Base-by-base conservation (phyloP, 1,140 invertebrate species). In the Drosophila nebulosa region DNA sequence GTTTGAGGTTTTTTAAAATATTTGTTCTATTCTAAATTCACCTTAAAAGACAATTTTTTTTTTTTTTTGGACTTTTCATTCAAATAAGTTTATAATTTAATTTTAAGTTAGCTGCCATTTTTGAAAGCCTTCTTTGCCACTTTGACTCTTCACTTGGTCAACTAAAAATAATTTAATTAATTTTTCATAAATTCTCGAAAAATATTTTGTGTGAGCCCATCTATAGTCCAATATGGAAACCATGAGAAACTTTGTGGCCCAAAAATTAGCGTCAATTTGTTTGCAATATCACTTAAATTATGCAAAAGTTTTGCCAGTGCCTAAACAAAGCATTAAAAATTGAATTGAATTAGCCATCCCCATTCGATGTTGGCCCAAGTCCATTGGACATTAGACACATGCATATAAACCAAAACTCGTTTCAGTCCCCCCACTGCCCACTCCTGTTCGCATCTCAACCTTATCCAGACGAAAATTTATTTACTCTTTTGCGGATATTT, bases 401-500 rank as follows among this genome's bases (percentile, higher is more conserved):
- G 16, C 39, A 21, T 10, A 46, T 46, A 46, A 21, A 16, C 39
- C 24, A 55, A 30, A 55, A 27, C 5, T 27, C 24, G 2, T 0
- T 22, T 9, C 10, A 22, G 27, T 2, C 9, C 7, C 27, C 9
- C 7, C 0, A n/a, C n/a, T n/a, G 0, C 3, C 30, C 10, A 10
- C 10, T 14, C 69, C 42, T 9, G 35, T 22, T 57, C 36, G n/a
- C 55, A 74, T 26, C n/a, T 52, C 55, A 61, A 64, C 66, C 78
- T 65, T 35, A 46, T 46, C 39, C 39, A 80, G 65, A 75, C 65
- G 55, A 64, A 55, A 68, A 67, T 79, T 65, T 88, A 88, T 88
- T 86, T 88, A 74, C 83, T 71, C 83, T 77, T 79, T 71, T 83
- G 75, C 65, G 72, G 71, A 88, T 79, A 83, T 88, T 89, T 64